Conservation (phyloP, 2,888 invertebrate genomes). For the Aphelenchoides bicaudatus region DNA sequence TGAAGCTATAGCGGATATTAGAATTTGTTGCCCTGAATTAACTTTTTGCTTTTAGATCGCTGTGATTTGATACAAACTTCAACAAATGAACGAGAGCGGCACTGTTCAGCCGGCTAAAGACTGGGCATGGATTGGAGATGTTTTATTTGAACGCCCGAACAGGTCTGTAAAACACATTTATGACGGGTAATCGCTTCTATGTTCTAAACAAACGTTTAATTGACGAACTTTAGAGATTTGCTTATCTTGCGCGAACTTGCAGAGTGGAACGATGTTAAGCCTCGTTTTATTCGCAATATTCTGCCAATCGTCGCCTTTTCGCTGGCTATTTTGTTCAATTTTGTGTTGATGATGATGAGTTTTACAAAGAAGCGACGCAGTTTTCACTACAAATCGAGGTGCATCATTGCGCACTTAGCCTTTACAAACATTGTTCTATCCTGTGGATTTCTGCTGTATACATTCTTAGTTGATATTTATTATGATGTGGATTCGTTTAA, state of each 20-base stretch:
- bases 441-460: slow-evolving; percentile 35
- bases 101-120: background rate
- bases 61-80: too few species aligned
- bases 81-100: background rate
- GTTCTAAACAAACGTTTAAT: background rate
- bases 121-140: slow-evolving; percentile 24
- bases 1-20: too few species aligned
- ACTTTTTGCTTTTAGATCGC: too few species aligned
- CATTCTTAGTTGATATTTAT: slow-evolving; percentile 40
- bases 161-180: slow-evolving; percentile 35
- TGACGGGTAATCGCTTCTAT: slow-evolving; percentile 35
- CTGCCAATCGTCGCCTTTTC: slow-evolving; percentile 25
- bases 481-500: slow-evolving; percentile 45
- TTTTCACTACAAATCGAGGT: slow-evolving; percentile 30
- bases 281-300: slow-evolving; percentile 25
- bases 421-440: slow-evolving; percentile 37
- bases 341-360: slow-evolving; percentile 31
- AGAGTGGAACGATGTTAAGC: slow-evolving; percentile 31
- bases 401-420: slow-evolving; percentile 37
- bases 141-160: slow-evolving; percentile 37
- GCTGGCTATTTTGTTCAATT: slow-evolving; percentile 35
- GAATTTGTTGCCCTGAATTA: too few species aligned
- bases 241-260: slow-evolving; percentile 33
- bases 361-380: slow-evolving; percentile 24
- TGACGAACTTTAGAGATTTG: slow-evolving; percentile 27